Evolutionary conservation across 37 sponge, comb jelly and placozoan genomes (phyloP), one percentile per base, ranked within the genome.

Genomic region (Ephydatia muelleri): DNA sequence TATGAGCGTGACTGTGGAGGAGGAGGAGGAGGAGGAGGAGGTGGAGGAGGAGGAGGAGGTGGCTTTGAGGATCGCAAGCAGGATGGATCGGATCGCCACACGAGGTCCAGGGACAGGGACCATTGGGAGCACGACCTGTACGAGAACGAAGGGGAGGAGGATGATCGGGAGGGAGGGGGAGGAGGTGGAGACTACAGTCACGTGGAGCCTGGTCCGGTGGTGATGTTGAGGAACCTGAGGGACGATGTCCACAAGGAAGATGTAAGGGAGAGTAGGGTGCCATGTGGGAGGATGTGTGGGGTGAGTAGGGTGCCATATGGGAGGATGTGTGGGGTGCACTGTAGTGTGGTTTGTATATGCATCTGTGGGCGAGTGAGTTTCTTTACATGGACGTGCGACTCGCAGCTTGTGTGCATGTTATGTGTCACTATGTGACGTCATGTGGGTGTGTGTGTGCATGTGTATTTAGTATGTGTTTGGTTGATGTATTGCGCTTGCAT

Each of bases 211-310:
- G 70, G 82, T 11, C 64, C 92, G 19, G 76, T 92, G 0, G 57
- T 92, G 32, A 92, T 92, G 92, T 38, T 92, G 29, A 79, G 92
- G 67, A 88, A 92, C 82, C 70, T 92, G 57, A 82, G 48, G 70
- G 66, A 48, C 16, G 65, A 48, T 38, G 85, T 85, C 26, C 40
- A 34, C n/a, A 86, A 88, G 73, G 88, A 88, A n/a, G 85, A 92
- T 84, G 92, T 92, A 40, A 83, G 81, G 36, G 30, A 49, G 49
- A 25, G 35, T 69, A 8, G 0, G 73, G 49, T 64, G 65, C 4
- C 39, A 47, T 67, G 57, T 30, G 14, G 35, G 34, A 27, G 22
- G 2, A 27, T 70, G 57, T 86, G 36, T 0, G n/a, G 31, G 22
- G 39, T 33, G 65, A 32, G 77, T 76, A 23, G n/a, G n/a, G n/a